These are phyloP conservation scores for Drosophila seclusa DNA, from an alignment of 2,888 invertebrate genomes.

Conservation along the genomic window DNA sequence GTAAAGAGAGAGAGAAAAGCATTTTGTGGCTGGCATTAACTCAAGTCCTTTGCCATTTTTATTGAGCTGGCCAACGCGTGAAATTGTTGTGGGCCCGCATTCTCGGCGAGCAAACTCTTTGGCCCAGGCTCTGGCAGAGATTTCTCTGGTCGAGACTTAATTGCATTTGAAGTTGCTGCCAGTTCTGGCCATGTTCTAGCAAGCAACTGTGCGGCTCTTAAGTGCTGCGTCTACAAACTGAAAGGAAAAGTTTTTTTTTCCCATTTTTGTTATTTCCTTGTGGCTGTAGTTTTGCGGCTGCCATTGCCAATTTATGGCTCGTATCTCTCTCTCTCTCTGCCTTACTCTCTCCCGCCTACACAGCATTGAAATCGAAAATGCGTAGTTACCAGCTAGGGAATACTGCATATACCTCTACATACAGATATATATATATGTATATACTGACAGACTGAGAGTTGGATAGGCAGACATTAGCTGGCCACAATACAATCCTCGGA, in stretches of 20 bases:
- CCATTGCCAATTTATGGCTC: conserved; percentile 74
- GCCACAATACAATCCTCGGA: conserved; percentile 43
- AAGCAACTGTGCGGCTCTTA: conserved; percentile 46
- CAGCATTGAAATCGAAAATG: conserved; percentile 77
- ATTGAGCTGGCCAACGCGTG: conserved; percentile 74
- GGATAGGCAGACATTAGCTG: conserved; percentile 16
- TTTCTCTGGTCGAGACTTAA: conserved; percentile 65
- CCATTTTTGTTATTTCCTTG: conserved; percentile 15
- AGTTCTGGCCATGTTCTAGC: conserved; percentile 20
- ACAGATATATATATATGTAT: conserved; percentile 12
- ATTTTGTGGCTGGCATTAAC: conserved; percentile 65
- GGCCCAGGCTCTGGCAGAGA: conserved; percentile 46
- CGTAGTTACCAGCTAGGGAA: conserved; percentile 64
- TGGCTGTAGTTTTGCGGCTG: conserved; percentile 56
- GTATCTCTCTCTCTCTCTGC: conserved; percentile 26
- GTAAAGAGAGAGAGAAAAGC: conserved; percentile 10
- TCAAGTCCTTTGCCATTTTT: conserved; percentile 75
- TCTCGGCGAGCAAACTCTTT: conserved; percentile 14
- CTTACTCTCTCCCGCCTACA: conserved; percentile 41
- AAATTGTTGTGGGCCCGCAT: conserved; percentile 69
- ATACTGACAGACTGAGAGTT: conserved; percentile 1
- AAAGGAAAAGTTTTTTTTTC: conserved; percentile 71
- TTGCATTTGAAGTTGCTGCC: conserved; percentile 74
- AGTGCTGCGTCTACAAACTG: conserved; percentile 63
- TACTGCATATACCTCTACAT: conserved; percentile 20